Conservation (phyloP, 2,888 invertebrate species). For the Dinocampus coccinellae region DNA sequence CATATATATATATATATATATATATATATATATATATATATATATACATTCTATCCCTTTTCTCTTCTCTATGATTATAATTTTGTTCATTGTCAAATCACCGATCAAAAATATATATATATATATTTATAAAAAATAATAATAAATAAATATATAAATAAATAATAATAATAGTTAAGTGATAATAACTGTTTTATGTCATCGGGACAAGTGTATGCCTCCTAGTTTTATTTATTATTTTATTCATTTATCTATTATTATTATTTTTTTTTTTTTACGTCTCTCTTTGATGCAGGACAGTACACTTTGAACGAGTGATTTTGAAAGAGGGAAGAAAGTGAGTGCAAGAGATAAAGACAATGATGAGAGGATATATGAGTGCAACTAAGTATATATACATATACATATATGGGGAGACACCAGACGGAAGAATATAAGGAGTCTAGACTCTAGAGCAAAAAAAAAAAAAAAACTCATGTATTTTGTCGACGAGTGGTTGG, state of each 20-base stretch:
- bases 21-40: too few relatives aligned
- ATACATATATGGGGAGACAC: slow-evolving; percentile 18
- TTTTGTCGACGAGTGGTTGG: background rate
- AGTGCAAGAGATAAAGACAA: slow-evolving; percentile 8
- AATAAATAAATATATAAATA: too few relatives aligned
- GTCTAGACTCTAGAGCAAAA: background rate
- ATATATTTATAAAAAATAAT: background rate
- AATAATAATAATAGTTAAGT: too few relatives aligned
- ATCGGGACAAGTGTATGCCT: background rate
- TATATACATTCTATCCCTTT: background rate
- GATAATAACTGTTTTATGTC: slow-evolving; percentile 1
- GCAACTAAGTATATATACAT: slow-evolving; percentile 17
- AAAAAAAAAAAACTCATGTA: background rate
- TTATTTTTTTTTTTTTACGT: background rate
- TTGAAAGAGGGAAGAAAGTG: background rate
- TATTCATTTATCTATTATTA: too few relatives aligned
- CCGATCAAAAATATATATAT: too few relatives aligned
- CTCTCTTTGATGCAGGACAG: background rate
- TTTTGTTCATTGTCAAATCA: background rate
- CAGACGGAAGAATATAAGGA: slow-evolving; percentile 3
- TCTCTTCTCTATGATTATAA: background rate
- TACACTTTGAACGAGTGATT: slow-evolving; percentile 16
- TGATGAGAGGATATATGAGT: slow-evolving; percentile 3
- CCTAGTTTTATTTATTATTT: too few relatives aligned
- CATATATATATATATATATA: too few relatives aligned